These are phyloP conservation scores for Microctonus brassicae DNA, from an alignment of 2,888 invertebrate species.

Conservation along the genomic window DNA sequence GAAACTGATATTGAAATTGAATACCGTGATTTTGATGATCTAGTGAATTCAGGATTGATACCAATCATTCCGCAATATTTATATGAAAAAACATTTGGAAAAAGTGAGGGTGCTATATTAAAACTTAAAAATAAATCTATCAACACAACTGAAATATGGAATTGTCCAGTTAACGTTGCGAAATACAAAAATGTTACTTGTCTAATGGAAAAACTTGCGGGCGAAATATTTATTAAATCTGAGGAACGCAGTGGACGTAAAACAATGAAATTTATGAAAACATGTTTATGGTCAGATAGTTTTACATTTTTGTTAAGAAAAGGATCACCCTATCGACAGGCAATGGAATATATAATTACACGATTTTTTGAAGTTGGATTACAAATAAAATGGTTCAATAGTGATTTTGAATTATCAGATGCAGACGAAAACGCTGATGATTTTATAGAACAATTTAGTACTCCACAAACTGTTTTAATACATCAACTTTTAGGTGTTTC, in stretches of 20 bases:
- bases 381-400: constrained; percentile 17
- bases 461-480: background rate
- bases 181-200: constrained; percentile 33
- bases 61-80: constrained; percentile 22
- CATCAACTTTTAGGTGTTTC: constrained; percentile 14
- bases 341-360: constrained; percentile 9
- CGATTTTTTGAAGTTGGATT: constrained; percentile 17
- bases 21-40: constrained; percentile 34
- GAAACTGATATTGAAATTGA: constrained; percentile 13
- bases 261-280: constrained; percentile 13
- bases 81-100: constrained; percentile 33
- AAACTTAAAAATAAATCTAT: constrained; percentile 29
- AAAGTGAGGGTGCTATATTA: constrained; percentile 12
- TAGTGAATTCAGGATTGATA: constrained; percentile 38
- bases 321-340: constrained; percentile 31
- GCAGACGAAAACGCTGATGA: background rate
- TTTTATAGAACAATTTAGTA: background rate
- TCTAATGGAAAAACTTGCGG: constrained; percentile 28
- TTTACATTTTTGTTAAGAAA: constrained; percentile 27
- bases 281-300: constrained; percentile 36
- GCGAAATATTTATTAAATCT: constrained; percentile 1
- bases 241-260: background rate
- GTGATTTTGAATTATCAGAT: background rate
- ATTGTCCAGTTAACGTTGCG: constrained; percentile 14
- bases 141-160: background rate